phyloP scores from a whole-genome alignment of 2,888 invertebrate species.

The Camptogramma bilineatum region DNA sequence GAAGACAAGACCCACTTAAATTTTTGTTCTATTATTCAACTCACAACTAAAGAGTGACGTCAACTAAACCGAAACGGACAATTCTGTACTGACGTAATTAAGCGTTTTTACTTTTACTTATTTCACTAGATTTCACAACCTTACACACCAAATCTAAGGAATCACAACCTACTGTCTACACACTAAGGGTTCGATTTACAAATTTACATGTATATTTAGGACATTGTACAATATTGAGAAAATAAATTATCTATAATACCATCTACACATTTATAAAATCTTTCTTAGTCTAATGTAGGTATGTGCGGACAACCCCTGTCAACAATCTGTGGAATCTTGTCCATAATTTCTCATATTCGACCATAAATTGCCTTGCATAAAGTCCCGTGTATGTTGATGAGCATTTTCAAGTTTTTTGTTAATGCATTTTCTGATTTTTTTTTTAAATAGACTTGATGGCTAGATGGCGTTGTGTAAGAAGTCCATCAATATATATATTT shows the following conservation, averaged over 20 bases:
- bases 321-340: neutral
- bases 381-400: no score
- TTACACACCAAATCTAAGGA: conserved; percentile 26
- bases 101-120: conserved; percentile 5
- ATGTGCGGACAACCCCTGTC: neutral
- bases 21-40: neutral
- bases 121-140: conserved; percentile 41
- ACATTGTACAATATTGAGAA: conserved; percentile 21
- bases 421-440: no score
- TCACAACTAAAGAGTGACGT: conserved; percentile 10
- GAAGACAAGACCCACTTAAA: no score
- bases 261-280: conserved; percentile 21
- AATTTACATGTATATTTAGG: conserved; percentile 2
- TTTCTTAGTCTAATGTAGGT: neutral
- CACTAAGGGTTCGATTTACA: conserved; percentile 22
- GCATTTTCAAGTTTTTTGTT: no score
- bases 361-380: neutral
- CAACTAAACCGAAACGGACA: conserved; percentile 4
- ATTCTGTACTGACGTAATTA: no score
- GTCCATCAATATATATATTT: no score
- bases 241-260: conserved; percentile 22
- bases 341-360: neutral
- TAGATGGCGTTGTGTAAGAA: no score
- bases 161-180: conserved; percentile 41
- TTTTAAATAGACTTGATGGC: no score